Evolutionary conservation across 2,888 invertebrate genomes (phyloP), one percentile per base, ranked within the genome.

Genomic region (Perdita meconis): DNA sequence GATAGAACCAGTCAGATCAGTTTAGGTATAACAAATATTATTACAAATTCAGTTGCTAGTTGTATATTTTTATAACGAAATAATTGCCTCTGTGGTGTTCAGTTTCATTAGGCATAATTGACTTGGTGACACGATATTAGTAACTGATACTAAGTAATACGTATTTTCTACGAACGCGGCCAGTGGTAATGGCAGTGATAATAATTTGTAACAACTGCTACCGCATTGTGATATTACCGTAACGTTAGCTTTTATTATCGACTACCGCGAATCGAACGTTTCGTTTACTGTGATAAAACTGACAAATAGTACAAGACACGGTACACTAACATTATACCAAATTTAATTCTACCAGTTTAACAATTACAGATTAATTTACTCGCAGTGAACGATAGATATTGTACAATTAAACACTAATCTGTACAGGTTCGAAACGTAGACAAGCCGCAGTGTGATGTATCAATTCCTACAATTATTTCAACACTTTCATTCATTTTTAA

Each of bases 161-260:
- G 68, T 77, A 59, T 78, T 76, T 76, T 64, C 51, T 76, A 75
- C 51, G 26, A 19, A 60, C 44, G 22, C 26, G 44, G 56, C 47
- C 59, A 47, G 63, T 50, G 51, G 59, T 67, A 67, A 63, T 55
- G 51, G 57, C 50, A 16, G 61, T 64, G 55, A 57, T 77, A 70
- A 80, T 73, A 83, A 50, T 78, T 81, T 81, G 53, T 81, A 68
- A 66, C 53, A n/a, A 59, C 50, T 38, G 67, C 61, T 69, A 69
- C 36, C 24, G 42, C 36, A 10, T 70, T 82, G 82, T 82, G 84
- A 82, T 82, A 82, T 71, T 63, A 69, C 56, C 73, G 56, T 63
- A 59, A 50, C 57, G 51, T 42, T 56, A 63, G 53, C 24, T 63
- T 71, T 55, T 47, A 75, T 75, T 61, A 38, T n/a, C 42, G 5